These are phyloP conservation scores for Todiramphus saurophagus DNA, from an alignment of 2,113 vertebrate genomes.

Conservation along the genomic window DNA sequence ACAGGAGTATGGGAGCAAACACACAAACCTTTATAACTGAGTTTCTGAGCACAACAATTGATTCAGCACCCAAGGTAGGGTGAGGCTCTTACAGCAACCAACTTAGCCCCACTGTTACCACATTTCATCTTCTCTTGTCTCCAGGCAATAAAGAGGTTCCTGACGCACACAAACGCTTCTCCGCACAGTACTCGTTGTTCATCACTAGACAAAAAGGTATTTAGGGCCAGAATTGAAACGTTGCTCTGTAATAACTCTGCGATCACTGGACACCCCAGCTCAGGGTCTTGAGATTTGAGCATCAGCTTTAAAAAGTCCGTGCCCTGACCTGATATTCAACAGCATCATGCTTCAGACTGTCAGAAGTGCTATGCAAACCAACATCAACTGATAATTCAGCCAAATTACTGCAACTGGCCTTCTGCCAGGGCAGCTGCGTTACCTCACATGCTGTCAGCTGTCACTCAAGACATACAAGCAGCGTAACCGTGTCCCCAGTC, in stretches of 20 bases:
- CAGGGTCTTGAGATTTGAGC: not conserved
- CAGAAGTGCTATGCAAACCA: not conserved
- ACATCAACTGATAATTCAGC: not conserved
- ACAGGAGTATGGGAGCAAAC: not conserved
- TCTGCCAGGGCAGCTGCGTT: not conserved
- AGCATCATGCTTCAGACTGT: not conserved
- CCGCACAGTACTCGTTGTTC: not conserved
- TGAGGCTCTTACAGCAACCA: not conserved
- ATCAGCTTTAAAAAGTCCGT: not conserved
- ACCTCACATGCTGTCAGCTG: not conserved
- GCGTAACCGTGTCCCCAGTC: rapidly evolving
- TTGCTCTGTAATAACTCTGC: not conserved
- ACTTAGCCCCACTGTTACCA: not conserved
- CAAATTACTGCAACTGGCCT: not conserved
- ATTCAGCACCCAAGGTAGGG: not conserved
- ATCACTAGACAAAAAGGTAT: not conserved
- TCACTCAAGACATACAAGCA: not conserved
- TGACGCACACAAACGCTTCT: not conserved
- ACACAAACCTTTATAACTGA: not conserved
- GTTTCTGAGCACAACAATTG: not conserved
- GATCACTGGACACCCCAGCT: not conserved
- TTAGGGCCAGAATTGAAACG: not conserved
- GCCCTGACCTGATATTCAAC: not conserved
- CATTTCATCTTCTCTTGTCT: not conserved
- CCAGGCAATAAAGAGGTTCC: not conserved